These are phyloP conservation scores for Pelmatolapia mariae DNA, from an alignment of 2,113 vertebrate species.

Conservation along the genomic window DNA sequence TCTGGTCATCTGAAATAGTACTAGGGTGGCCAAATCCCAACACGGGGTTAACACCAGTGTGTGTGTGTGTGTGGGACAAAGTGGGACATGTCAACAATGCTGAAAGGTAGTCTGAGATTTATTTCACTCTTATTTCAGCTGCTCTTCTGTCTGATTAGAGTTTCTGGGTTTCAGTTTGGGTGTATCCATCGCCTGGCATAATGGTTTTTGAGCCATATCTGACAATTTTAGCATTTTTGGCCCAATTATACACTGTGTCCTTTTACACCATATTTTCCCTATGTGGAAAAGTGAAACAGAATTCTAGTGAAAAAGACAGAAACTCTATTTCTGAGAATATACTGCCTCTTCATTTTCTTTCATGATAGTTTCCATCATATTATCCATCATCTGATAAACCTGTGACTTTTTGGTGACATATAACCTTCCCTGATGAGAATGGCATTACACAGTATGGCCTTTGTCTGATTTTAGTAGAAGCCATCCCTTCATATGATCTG, in stretches of 20 bases:
- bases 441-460: not conserved
- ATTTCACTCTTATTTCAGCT: not conserved
- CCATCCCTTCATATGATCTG: not conserved
- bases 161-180: not conserved
- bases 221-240: not conserved
- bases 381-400: not conserved
- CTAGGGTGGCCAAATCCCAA: not conserved
- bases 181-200: fast-evolving
- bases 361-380: not conserved
- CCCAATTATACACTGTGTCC: not conserved
- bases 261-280: not conserved
- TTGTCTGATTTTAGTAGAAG: not conserved
- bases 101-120: not conserved
- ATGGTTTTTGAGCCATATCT: not conserved
- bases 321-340: not conserved
- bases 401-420: not conserved
- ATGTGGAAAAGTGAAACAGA: not conserved
- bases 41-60: fast-evolving
- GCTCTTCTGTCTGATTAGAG: fast-evolving
- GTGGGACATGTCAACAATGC: not conserved
- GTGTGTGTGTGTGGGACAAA: not conserved
- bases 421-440: not conserved
- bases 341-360: not conserved
- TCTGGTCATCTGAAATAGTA: not conserved
- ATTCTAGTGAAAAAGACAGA: not conserved